A percentile compares a stretch with the other conserved stretches of the same genome.
phyloP scores from a whole-genome alignment of 2,113 vertebrate species.

The Rhinoderma darwinii region DNA sequence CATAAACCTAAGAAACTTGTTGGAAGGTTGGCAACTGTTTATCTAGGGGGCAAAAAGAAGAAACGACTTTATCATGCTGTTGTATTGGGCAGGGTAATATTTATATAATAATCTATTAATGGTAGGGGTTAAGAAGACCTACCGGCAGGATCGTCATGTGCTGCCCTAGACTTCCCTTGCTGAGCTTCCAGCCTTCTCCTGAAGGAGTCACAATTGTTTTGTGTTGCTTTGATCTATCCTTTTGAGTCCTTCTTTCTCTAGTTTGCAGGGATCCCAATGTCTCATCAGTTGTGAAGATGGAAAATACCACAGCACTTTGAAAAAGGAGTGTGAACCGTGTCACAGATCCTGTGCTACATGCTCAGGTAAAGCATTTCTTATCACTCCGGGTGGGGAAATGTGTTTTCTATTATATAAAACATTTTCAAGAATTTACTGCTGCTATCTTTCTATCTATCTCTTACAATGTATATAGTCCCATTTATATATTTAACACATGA shows the following conservation, averaged over 20 bases:
- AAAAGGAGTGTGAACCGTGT: constrained; percentile 86
- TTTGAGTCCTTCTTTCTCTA: constrained; percentile 64
- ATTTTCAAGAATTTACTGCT: not conserved
- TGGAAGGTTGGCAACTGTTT: no score
- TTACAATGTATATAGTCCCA: not conserved
- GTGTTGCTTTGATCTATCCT: not conserved
- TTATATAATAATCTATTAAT: no score
- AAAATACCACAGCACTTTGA: constrained; percentile 87
- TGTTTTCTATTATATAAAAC: not conserved
- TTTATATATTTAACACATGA: no score
- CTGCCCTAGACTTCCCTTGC: no score
- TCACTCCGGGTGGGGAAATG: not conserved
- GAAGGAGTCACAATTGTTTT: not conserved
- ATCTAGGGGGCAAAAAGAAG: no score
- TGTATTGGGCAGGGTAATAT: no score
- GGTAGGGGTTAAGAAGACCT: no score
- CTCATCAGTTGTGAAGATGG: constrained; percentile 86
- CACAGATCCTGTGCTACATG: constrained; percentile 91
- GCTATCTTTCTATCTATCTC: not conserved
- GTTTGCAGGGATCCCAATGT: constrained; percentile 89
- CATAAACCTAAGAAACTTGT: no score
- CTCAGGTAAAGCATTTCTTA: constrained; percentile 77
- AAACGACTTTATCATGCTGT: no score
- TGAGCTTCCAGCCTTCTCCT: not conserved
- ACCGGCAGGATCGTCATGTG: no score